phyloP scores from a whole-genome alignment of 2,797 vertebrate species.

The Parauchenoglanis ngamensis region DNA sequence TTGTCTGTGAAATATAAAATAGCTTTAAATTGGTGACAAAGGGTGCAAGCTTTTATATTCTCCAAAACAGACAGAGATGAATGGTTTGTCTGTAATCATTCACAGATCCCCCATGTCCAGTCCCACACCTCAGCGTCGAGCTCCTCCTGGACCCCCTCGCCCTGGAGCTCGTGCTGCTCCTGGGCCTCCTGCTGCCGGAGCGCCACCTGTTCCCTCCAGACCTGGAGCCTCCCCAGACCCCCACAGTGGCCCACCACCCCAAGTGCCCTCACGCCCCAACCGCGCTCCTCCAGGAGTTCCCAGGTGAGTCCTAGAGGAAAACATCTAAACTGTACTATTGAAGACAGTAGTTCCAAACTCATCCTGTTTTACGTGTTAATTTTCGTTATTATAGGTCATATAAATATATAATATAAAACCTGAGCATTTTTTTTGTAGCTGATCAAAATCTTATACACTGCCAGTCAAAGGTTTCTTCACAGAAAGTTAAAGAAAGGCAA shows the following conservation, averaged over 20 bases:
- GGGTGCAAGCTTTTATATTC: not conserved
- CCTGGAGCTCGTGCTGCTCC: conserved; percentile 85
- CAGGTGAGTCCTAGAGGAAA: conserved; percentile 78
- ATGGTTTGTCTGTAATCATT: not conserved
- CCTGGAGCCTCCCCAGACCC: conserved; percentile 92
- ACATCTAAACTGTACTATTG: not conserved
- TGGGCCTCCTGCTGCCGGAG: conserved; percentile 81
- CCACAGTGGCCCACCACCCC: conserved; percentile 84
- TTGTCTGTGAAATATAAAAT: not conserved
- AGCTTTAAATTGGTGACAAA: not conserved
- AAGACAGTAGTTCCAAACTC: not conserved
- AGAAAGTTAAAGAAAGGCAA: not conserved
- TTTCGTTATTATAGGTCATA: too few relatives aligned
- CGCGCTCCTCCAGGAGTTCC: conserved; percentile 92
- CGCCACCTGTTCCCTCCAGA: conserved; percentile 85
- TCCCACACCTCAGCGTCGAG: conserved; percentile 91
- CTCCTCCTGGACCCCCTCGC: conserved; percentile 88
- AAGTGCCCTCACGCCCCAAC: conserved; percentile 90
- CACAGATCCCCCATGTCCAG: conserved; percentile 92
- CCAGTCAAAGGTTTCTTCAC: not conserved
- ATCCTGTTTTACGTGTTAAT: not conserved
- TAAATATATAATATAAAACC: not conserved
- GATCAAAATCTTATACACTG: not conserved
- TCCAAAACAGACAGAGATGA: not conserved
- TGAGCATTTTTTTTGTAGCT: not conserved